phyloP scores from a whole-genome alignment of 1,140 invertebrate genomes.

The Leptopilina boulardi region DNA sequence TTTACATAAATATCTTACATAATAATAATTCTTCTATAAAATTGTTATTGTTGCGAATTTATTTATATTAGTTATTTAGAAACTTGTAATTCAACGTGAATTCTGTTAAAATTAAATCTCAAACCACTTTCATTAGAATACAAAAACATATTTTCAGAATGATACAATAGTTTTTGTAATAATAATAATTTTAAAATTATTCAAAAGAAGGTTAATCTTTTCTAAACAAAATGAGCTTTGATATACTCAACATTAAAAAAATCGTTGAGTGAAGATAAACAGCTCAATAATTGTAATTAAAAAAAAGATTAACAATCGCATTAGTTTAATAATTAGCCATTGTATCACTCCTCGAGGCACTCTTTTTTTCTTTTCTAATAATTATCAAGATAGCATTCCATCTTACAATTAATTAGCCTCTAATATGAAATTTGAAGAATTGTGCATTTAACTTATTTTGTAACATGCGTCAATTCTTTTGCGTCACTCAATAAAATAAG shows the following conservation, averaged over 20 bases:
- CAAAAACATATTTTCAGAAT: no score
- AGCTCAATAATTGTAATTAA: slow-evolving; percentile 57
- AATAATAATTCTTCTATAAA: not conserved
- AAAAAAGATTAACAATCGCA: slow-evolving; percentile 57
- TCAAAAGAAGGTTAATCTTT: not conserved
- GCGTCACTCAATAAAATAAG: slow-evolving; percentile 27
- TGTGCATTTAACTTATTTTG: not conserved
- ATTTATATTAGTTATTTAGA: slow-evolving; percentile 18
- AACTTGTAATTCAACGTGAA: not conserved
- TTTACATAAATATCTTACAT: not conserved
- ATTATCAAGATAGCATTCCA: slow-evolving; percentile 25
- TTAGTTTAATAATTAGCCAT: slow-evolving; percentile 56
- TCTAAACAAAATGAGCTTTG: not conserved
- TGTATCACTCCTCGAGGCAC: slow-evolving; percentile 61
- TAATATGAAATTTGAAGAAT: not conserved
- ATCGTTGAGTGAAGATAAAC: no score
- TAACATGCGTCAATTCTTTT: not conserved
- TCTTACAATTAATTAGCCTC: slow-evolving; percentile 6
- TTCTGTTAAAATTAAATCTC: no score
- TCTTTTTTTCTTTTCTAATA: slow-evolving; percentile 54
- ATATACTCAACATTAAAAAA: no score
- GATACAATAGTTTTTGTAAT: slow-evolving; percentile 24
- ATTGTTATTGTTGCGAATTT: not conserved
- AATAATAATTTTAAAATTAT: not conserved
- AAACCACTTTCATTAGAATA: no score